Base-by-base conservation (phyloP, 2,888 invertebrate genomes). In the Synanthedon myopaeformis region DNA sequence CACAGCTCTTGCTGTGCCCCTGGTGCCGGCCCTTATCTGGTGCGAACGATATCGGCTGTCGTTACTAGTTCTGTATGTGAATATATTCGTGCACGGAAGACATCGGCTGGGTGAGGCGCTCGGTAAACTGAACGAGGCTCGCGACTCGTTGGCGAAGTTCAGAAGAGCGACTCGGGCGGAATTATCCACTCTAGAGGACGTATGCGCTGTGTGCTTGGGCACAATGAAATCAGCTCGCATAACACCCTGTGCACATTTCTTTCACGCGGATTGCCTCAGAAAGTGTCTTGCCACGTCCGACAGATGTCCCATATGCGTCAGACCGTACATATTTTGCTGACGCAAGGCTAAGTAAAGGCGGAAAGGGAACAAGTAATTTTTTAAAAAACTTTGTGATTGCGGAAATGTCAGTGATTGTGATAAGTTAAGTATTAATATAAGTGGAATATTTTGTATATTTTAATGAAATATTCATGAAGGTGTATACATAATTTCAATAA, bases 191-290 rank as follows among this genome's bases (percentile, higher is more conserved):
- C 89, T 92, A 56, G 93, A 94, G 64, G 94, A 94, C 63, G 92
- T 94, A 0, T 94, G 94, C 70, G 93, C 94, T 0, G 93, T 94
- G 3, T 94, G 94, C 65, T 84, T 94, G 42, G 91, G 90, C 58
- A 70, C 82, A 1, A 93, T 94, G 93, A 82, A 82, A 53, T 89
- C 91, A 6, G 94, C 94, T 0, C 86, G 94, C 45, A 90, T 94
- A 10, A 94, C 94, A 0, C 94, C 94, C 0, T 94, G 94, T 69
- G 92, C 92, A 52, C 94, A 94, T 70, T 89, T 92, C 70, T 94
- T 94, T 77, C 94, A 94, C 69, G 93, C 93, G 0, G 92, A 92
- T 70, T 94, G 94, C 68, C 81, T 94, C 19, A 80, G 94, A 56
- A 89, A 90, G 60, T 94, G 94, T 67, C 84, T 94, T n/a, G 92